Evolutionary conservation across 2,113 vertebrate species (phyloP).

Genomic region (Sitta europaea): DNA sequence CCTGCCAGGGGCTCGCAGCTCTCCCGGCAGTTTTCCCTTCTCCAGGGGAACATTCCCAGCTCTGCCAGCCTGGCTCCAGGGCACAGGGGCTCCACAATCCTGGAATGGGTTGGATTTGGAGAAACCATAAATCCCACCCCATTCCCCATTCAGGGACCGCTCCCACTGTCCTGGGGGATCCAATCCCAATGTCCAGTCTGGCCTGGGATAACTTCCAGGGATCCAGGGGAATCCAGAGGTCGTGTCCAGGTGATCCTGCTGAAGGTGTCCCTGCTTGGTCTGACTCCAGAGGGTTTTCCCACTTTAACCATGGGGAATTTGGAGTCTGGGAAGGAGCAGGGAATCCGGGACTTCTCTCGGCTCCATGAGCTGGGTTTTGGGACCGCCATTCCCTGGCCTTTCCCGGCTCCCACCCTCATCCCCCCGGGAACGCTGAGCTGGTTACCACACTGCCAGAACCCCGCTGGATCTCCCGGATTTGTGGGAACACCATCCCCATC

Average conservation of each 20-base stretch:
- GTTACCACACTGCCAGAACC: rapidly evolving
- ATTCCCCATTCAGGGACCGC: rapidly evolving
- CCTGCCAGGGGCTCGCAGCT: background rate
- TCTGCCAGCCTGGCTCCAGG: too few relatives aligned
- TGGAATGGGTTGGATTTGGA: too few relatives aligned
- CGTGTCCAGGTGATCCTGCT: background rate
- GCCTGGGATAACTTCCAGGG: background rate
- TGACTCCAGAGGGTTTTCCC: background rate
- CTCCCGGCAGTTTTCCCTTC: background rate
- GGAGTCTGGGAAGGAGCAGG: background rate
- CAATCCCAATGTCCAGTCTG: background rate
- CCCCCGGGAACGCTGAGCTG: background rate
- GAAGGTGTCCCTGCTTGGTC: background rate
- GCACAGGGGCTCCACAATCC: background rate
- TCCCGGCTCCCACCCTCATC: background rate
- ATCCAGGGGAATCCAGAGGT: background rate
- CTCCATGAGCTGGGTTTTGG: background rate
- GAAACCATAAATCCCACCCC: rapidly evolving
- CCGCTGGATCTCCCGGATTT: rapidly evolving
- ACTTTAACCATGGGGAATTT: background rate
- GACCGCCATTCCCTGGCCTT: background rate
- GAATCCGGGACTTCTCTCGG: rapidly evolving
- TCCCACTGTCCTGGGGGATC: rapidly evolving
- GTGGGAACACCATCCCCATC: background rate
- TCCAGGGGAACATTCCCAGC: background rate